A percentile compares a stretch with the other conserved stretches of the same genome.
These are phyloP conservation scores for Atta colombica DNA, from an alignment of 1,140 invertebrate genomes.

Conservation along the genomic window DNA sequence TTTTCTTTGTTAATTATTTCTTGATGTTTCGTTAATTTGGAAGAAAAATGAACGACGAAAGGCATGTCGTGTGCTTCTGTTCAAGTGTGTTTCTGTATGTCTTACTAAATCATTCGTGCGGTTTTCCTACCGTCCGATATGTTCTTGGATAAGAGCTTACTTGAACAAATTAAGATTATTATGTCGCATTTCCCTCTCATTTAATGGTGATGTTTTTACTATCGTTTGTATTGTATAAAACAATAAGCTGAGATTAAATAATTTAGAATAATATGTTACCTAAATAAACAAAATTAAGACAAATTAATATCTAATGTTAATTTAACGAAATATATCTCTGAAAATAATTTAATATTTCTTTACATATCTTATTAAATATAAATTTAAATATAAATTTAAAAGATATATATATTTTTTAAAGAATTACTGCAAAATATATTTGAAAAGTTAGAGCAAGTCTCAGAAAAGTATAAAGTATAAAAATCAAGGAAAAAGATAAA, in stretches of 20 bases:
- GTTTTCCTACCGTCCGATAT: neutral
- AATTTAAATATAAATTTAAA: neutral
- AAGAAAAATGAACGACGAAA: conserved; percentile 44
- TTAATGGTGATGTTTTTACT: neutral
- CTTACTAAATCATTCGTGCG: conserved; percentile 35
- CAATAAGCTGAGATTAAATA: neutral
- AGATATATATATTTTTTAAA: neutral
- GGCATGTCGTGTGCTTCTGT: conserved; percentile 9
- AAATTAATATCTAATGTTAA: conserved; percentile 16
- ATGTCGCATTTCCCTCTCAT: neutral
- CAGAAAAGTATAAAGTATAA: too few species aligned
- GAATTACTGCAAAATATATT: neutral
- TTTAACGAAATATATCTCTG: neutral
- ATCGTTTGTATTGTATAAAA: neutral
- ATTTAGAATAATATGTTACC: neutral
- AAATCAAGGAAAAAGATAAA: neutral
- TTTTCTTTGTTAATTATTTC: conserved; percentile 82
- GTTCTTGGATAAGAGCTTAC: neutral
- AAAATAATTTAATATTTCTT: neutral
- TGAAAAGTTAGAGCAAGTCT: neutral
- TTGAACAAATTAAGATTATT: conserved; percentile 23
- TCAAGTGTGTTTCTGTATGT: conserved; percentile 17
- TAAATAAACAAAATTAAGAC: neutral
- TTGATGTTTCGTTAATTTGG: conserved; percentile 73
- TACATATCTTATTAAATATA: neutral